Percentiles rank a stretch among this genome's conserved stretches.
These are phyloP conservation scores for Villa cingulata DNA, from an alignment of 2,888 invertebrate species.

Conservation along the genomic window DNA sequence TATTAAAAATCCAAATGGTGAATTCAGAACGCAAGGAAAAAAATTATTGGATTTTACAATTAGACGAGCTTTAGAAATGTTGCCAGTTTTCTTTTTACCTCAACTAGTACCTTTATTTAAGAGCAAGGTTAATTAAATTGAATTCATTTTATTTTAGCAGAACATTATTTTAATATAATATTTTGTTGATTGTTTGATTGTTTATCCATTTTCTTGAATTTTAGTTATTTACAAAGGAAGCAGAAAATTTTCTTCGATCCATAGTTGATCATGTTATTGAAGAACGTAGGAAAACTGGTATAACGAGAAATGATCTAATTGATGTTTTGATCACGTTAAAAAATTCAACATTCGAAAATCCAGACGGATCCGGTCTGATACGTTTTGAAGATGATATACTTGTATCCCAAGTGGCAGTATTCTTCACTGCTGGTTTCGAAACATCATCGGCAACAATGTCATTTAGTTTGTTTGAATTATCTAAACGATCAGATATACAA, in stretches of 20 bases:
- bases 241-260: constrained; percentile 12
- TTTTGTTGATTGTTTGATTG: no score
- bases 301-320: constrained; percentile 37
- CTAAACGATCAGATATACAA: constrained; percentile 24
- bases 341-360: constrained; percentile 10
- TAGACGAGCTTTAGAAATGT: constrained; percentile 23
- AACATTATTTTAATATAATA: no score
- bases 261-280: constrained; percentile 33
- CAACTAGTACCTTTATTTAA: constrained; percentile 22
- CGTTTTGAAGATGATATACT: constrained; percentile 9
- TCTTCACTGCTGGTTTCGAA: constrained; percentile 14
- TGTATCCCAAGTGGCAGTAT: constrained; percentile 13
- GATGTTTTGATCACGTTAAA: constrained; percentile 37
- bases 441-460: constrained; percentile 23
- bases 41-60: constrained; percentile 19
- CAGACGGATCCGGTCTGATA: background rate
- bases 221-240: no score
- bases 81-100: constrained; percentile 27
- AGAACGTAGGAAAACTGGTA: constrained; percentile 31
- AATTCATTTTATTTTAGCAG: no score
- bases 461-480: constrained; percentile 23
- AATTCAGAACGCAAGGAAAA: constrained; percentile 35
- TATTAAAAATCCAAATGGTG: constrained; percentile 32
- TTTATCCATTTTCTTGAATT: no score
- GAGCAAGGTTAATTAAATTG: constrained; percentile 19